Evolutionary conservation across 1,140 invertebrate genomes (phyloP).

Genomic region (Zaprionus kolodkinae): DNA sequence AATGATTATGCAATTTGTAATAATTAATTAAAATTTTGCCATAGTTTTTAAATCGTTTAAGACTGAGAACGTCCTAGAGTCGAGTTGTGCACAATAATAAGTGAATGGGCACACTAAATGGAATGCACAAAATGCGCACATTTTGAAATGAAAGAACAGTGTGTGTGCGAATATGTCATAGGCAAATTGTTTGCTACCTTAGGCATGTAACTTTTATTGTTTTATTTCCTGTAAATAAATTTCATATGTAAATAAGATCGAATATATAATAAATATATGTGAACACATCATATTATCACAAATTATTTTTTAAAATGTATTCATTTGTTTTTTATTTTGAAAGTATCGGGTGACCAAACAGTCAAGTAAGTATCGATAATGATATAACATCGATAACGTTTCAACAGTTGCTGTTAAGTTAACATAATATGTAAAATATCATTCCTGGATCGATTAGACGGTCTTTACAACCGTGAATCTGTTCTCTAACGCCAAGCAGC

Average conservation of each 20-base stretch:
- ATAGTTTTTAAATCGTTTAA: slow-evolving; percentile 82
- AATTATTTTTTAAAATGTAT: background rate
- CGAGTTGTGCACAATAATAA: slow-evolving; percentile 51
- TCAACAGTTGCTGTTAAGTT: background rate
- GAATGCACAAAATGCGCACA: slow-evolving; percentile 18
- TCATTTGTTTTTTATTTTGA: background rate
- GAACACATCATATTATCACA: slow-evolving; percentile 55
- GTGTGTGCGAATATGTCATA: slow-evolving; percentile 59
- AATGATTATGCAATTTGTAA: slow-evolving; percentile 81
- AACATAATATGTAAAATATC: background rate
- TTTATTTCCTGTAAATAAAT: slow-evolving; percentile 74
- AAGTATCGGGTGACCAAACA: background rate
- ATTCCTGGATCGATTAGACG: background rate
- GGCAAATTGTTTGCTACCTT: slow-evolving; percentile 72
- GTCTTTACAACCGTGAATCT: slow-evolving; percentile 4
- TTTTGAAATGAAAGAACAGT: slow-evolving; percentile 31
- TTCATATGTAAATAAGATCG: slow-evolving; percentile 81
- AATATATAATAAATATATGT: slow-evolving; percentile 62
- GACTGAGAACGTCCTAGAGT: slow-evolving; percentile 82
- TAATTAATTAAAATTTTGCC: slow-evolving; percentile 82
- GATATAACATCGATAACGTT: slow-evolving; percentile 7
- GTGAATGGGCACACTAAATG: slow-evolving; percentile 6
- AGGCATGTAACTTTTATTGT: slow-evolving; percentile 72
- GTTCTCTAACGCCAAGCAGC: slow-evolving; percentile 18
- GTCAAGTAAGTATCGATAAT: background rate